phyloP scores from a whole-genome alignment of 2,888 invertebrate species.

The Anticlea derivata region DNA sequence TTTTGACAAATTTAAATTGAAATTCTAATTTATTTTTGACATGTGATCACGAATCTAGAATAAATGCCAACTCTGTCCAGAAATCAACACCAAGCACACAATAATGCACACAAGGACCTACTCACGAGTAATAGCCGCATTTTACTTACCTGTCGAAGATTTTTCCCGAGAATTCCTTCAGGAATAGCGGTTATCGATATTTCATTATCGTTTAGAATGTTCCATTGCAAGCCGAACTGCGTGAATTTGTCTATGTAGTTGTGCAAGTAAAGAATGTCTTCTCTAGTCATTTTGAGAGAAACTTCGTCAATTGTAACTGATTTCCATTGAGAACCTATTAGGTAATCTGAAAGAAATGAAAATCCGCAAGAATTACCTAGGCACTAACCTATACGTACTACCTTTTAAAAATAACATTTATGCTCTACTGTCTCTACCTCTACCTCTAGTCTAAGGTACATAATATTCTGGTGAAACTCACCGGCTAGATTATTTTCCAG shows the following conservation, averaged over 20 bases:
- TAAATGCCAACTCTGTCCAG: no score
- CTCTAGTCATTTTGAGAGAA: conserved; percentile 58
- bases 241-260: conserved; percentile 81
- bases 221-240: conserved; percentile 84
- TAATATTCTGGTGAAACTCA: conserved; percentile 47
- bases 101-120: no score
- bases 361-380: no score
- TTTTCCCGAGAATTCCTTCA: conserved; percentile 84
- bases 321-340: conserved; percentile 63
- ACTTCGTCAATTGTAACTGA: conserved; percentile 55
- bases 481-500: conserved; percentile 88
- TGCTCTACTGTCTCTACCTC: no score
- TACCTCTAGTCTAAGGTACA: no score
- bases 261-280: conserved; percentile 80
- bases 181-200: conserved; percentile 84
- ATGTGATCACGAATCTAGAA: no score
- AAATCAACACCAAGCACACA: no score
- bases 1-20: no score
- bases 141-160: conserved; percentile 78
- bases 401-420: no score
- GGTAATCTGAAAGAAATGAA: conserved; percentile 69
- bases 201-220: conserved; percentile 58
- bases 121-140: no score
- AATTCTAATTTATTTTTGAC: no score
- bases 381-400: no score